Conservation (phyloP, 2,113 vertebrate genomes). For the Noctilio leporinus region DNA sequence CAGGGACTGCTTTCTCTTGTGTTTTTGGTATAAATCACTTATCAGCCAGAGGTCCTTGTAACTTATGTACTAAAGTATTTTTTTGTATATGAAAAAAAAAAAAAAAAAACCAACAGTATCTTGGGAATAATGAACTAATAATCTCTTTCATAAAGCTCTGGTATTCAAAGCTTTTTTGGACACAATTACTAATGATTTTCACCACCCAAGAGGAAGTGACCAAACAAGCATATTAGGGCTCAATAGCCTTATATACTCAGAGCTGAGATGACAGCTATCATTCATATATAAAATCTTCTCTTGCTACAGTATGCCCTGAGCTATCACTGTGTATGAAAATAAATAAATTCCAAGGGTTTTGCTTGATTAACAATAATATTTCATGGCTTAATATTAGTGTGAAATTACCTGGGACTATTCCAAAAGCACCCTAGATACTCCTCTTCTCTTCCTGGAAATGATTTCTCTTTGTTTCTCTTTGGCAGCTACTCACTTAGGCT, state of each 20-base stretch:
- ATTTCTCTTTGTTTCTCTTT: slow-evolving; percentile 32
- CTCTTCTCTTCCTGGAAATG: background rate
- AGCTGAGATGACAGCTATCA: slow-evolving; percentile 28
- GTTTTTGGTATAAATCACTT: slow-evolving; percentile 64
- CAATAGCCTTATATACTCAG: background rate
- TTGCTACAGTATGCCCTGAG: background rate
- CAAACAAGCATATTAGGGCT: background rate
- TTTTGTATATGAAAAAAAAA: slow-evolving; percentile 33
- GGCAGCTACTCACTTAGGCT: background rate
- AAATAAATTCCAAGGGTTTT: background rate
- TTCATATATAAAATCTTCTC: background rate
- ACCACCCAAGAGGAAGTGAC: slow-evolving; percentile 21
- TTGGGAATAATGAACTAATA: slow-evolving; percentile 49
- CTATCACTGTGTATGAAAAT: slow-evolving; percentile 27
- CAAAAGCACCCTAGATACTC: background rate
- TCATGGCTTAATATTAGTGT: background rate
- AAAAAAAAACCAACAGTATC: too few relatives aligned
- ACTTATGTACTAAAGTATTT: slow-evolving; percentile 61
- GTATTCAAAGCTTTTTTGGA: slow-evolving; percentile 25
- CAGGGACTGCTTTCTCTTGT: slow-evolving; percentile 68
- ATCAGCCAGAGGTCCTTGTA: slow-evolving; percentile 50
- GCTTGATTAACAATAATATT: slow-evolving; percentile 49
- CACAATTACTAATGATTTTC: slow-evolving; percentile 18
- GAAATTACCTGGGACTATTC: slow-evolving; percentile 29
- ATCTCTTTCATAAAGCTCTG: slow-evolving; percentile 43